Conservation (phyloP, 2,797 vertebrate species). For the Sebastes flavidus region DNA sequence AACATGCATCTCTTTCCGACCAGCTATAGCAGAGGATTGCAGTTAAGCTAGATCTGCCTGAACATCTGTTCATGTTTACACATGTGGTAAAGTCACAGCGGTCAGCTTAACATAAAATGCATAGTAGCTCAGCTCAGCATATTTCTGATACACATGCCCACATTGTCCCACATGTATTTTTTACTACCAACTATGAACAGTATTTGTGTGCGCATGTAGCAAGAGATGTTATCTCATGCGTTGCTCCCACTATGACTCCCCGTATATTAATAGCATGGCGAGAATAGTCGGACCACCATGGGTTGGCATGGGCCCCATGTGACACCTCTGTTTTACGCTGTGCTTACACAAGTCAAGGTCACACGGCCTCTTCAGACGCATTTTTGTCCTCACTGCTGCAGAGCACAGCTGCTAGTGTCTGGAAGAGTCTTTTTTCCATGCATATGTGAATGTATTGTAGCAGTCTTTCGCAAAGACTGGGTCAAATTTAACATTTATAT, state of each 20-base stretch:
- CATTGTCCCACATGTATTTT: background rate
- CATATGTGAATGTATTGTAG: background rate
- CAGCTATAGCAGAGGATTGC: constrained; percentile 34
- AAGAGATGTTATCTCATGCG: constrained; percentile 5
- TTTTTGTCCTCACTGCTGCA: background rate
- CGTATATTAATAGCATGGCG: constrained; percentile 56
- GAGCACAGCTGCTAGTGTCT: constrained; percentile 7
- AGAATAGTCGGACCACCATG: constrained; percentile 43
- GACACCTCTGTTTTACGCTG: constrained; percentile 44
- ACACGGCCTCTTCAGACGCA: background rate
- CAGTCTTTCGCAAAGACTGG: too few relatives aligned
- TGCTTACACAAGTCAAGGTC: constrained; percentile 40
- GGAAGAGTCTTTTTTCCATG: background rate
- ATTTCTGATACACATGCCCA: constrained; percentile 13
- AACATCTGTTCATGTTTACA: constrained; percentile 75
- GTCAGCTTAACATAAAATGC: constrained; percentile 44
- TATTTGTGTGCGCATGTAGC: background rate
- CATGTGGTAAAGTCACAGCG: constrained; percentile 54
- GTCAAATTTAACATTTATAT: too few relatives aligned
- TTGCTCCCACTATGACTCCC: constrained; percentile 17
- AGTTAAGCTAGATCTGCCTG: constrained; percentile 47
- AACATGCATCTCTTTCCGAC: constrained; percentile 6
- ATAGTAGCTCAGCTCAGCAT: constrained; percentile 15
- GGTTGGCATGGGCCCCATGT: constrained; percentile 37
- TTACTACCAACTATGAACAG: background rate